These are phyloP conservation scores for Lobophora halterata DNA, from an alignment of 2,888 invertebrate genomes.

Conservation along the genomic window DNA sequence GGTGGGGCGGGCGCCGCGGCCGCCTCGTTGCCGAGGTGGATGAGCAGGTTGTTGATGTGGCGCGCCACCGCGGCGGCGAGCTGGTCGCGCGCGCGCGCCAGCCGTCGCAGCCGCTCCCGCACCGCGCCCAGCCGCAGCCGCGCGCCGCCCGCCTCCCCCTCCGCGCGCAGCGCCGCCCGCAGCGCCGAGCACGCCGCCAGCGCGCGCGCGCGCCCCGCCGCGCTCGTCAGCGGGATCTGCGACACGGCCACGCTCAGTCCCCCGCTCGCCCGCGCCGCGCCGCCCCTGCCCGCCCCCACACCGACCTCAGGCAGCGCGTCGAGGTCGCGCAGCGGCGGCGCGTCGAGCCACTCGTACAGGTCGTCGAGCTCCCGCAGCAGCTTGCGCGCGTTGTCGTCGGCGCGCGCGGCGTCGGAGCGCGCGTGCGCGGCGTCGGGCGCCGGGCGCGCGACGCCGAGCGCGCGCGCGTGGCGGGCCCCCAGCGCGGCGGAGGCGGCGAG, in stretches of 20 bases:
- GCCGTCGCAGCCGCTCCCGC: slow-evolving; percentile 56
- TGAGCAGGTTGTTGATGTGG: slow-evolving; percentile 96
- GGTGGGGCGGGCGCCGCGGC: slow-evolving; percentile 38
- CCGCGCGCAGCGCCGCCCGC: slow-evolving; percentile 41
- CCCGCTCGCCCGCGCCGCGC: background rate
- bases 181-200: slow-evolving; percentile 48
- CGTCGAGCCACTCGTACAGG: slow-evolving; percentile 60
- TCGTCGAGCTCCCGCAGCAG: slow-evolving; percentile 89
- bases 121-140: slow-evolving; percentile 53
- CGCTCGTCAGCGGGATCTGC: slow-evolving; percentile 45
- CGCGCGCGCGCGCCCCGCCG: slow-evolving; percentile 57
- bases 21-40: slow-evolving; percentile 89
- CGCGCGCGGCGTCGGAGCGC: slow-evolving; percentile 70
- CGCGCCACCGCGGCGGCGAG: slow-evolving; percentile 89
- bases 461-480: slow-evolving; percentile 67
- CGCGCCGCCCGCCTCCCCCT: slow-evolving; percentile 35
- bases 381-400: slow-evolving; percentile 91
- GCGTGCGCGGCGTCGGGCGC: slow-evolving; percentile 48
- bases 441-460: slow-evolving; percentile 66
- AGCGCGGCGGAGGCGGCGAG: slow-evolving; percentile 84
- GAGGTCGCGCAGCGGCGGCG: slow-evolving; percentile 55
- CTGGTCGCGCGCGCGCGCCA: slow-evolving; percentile 48
- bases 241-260: background rate
- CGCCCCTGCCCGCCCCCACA: background rate
- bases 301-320: slow-evolving; percentile 52